Base-by-base conservation (phyloP, 2,888 invertebrate species). In the Crematogaster levior region DNA sequence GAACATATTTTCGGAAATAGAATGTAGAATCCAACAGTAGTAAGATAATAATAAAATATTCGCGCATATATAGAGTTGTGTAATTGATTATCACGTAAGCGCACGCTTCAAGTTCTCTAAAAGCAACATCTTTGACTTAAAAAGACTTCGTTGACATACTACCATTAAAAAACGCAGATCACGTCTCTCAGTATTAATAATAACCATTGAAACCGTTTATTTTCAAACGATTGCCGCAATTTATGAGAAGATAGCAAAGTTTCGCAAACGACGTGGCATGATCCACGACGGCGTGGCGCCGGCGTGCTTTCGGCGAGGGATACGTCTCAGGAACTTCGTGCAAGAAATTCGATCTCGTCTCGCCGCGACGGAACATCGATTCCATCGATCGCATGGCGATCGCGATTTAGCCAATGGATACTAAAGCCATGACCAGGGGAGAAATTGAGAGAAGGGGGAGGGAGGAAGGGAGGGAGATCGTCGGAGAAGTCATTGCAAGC, bases 351-450 rank as follows among this genome's bases (percentile, higher is more conserved):
- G 88, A 88, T 89, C 79, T 63, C 70, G 75, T 82, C 72, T 56
- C 79, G 56, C 60, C 21, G 80, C 81, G 86, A 85, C 74, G 83
- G 73, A 63, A 66, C 77, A 85, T 83, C 61, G 89, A 89, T 89
- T 86, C 66, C 66, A 85, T 85, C 72, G 89, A 89, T 89, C 87
- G 84, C 60, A 37, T 60, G 48, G 48, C 74, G 85, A 83, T 85
- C 80, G 60, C 46, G 21, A 46, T 68, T 86, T 58, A 77, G 85
- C 80, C 85, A 83, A 87, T 80, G 86, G 88, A 87, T 77, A 84
- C 82, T 87, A 87, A 88, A 88, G 72, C 68, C 81, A 79, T 48
- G 51, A 37, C 56, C 65, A 56, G 10, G 58, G n/a, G 74, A 84
- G 86, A 83, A 48, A 84, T 72, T 85, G 84, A 85, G 84, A 75